Percentiles rank a stretch among this genome's conserved stretches.
phyloP scores from a whole-genome alignment of 2,888 invertebrate genomes.

The Drosophila bunnanda region DNA sequence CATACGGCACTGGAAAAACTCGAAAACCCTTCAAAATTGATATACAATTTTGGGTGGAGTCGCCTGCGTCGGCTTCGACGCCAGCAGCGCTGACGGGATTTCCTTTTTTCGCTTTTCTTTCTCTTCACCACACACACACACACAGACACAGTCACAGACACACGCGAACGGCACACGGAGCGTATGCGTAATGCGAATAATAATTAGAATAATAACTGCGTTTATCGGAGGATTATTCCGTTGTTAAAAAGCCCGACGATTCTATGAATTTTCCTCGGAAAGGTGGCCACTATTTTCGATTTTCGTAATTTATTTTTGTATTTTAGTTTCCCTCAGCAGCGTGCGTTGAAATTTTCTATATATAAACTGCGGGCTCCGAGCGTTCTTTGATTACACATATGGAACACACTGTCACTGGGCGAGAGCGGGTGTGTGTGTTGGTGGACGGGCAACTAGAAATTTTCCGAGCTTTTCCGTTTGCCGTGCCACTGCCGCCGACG shows the following conservation, averaged over 20 bases:
- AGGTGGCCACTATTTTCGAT: slow-evolving; percentile 34
- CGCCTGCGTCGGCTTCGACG: slow-evolving; percentile 64
- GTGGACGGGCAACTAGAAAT: slow-evolving; percentile 19
- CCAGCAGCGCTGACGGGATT: slow-evolving; percentile 40
- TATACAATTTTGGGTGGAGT: slow-evolving; percentile 79
- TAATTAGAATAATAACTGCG: slow-evolving; percentile 42
- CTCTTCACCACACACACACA: slow-evolving; percentile 31
- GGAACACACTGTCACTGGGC: slow-evolving; percentile 60
- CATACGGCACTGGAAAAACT: slow-evolving; percentile 19
- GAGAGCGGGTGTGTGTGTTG: slow-evolving; percentile 22
- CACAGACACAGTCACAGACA: slow-evolving; percentile 26
- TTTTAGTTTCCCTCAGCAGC: slow-evolving; percentile 75
- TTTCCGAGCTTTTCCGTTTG: slow-evolving; percentile 50
- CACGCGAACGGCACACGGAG: slow-evolving; percentile 44
- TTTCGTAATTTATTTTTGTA: slow-evolving; percentile 58
- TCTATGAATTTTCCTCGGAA: slow-evolving; percentile 40
- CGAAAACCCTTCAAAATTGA: slow-evolving; percentile 54
- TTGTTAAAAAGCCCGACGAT: slow-evolving; percentile 8
- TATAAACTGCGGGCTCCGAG: slow-evolving; percentile 75
- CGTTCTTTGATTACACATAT: slow-evolving; percentile 74
- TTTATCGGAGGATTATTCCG: slow-evolving; percentile 19
- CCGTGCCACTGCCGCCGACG: slow-evolving; percentile 67
- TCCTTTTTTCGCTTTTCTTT: slow-evolving; percentile 19
- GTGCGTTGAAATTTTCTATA: slow-evolving; percentile 82
- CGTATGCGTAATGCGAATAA: slow-evolving; percentile 64